A percentile compares a stretch with the other conserved stretches of the same genome.
phyloP scores from a whole-genome alignment of 2,113 vertebrate genomes.

The Plectropomus leopardus region DNA sequence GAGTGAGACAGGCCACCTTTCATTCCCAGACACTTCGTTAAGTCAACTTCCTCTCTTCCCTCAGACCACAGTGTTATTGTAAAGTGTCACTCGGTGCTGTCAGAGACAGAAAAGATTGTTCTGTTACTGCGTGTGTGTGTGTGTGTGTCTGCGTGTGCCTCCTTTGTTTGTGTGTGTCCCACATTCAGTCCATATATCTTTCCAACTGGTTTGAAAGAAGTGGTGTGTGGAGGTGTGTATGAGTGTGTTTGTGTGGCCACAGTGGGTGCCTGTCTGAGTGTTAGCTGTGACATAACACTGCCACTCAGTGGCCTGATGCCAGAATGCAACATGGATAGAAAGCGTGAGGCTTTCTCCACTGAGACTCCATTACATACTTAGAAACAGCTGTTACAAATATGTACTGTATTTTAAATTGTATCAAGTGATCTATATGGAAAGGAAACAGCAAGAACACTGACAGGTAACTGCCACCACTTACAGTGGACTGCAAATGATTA shows the following conservation, averaged over 20 bases:
- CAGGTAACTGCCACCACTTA: not conserved
- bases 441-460: not conserved
- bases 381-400: constrained; percentile 40
- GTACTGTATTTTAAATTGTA: constrained; percentile 23
- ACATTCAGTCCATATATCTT: constrained; percentile 47
- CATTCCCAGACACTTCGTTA: constrained; percentile 80
- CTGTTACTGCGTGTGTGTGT: constrained; percentile 47
- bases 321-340: constrained; percentile 65
- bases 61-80: constrained; percentile 74
- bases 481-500: not conserved
- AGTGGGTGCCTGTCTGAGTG: not conserved
- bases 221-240: constrained; percentile 9
- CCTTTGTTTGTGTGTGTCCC: constrained; percentile 1
- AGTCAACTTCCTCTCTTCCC: constrained; percentile 78
- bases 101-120: constrained; percentile 71
- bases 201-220: constrained; percentile 23
- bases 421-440: not conserved
- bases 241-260: constrained; percentile 14
- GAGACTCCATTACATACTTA: constrained; percentile 5
- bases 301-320: constrained; percentile 77
- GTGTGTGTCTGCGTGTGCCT: not conserved
- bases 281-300: constrained; percentile 73
- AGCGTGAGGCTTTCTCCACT: not conserved
- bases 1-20: constrained; percentile 75
- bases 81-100: constrained; percentile 79